Conservation (phyloP, 2,797 vertebrate genomes). For the Anomalospiza imberbis region DNA sequence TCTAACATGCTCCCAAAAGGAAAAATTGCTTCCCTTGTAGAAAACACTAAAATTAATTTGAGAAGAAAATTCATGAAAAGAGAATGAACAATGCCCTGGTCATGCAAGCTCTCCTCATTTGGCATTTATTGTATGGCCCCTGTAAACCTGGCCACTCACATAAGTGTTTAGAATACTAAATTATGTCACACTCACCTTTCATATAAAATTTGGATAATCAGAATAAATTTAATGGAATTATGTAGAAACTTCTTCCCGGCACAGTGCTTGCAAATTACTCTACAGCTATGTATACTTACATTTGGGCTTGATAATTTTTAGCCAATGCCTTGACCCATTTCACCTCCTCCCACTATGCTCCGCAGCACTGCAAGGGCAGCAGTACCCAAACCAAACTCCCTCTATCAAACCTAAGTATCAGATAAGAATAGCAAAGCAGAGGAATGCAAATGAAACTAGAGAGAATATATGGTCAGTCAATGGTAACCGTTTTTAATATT, state of each 20-base stretch:
- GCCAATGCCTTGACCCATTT: not conserved
- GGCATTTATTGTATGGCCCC: not conserved
- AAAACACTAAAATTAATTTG: not conserved
- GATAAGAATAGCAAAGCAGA: not conserved
- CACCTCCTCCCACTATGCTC: not conserved
- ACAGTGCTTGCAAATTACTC: not conserved
- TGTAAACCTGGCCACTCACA: not conserved
- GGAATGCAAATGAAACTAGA: not conserved
- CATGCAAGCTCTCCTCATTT: not conserved
- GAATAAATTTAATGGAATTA: not conserved
- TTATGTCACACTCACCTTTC: not conserved
- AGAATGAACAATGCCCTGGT: not conserved
- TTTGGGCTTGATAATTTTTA: not conserved
- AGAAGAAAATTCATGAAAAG: not conserved
- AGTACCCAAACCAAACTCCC: not conserved
- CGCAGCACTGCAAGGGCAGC: not conserved
- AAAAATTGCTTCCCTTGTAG: not conserved
- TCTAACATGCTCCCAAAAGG: not conserved
- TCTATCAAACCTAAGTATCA: not conserved
- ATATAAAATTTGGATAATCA: not conserved
- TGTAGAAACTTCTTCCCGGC: not conserved
- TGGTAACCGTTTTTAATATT: constrained; percentile 35
- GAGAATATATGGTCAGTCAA: not conserved
- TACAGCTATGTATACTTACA: not conserved
- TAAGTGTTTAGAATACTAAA: not conserved